phyloP scores from a whole-genome alignment of 2,797 vertebrate species.

The Ctenochaetus hawaiiensis region DNA sequence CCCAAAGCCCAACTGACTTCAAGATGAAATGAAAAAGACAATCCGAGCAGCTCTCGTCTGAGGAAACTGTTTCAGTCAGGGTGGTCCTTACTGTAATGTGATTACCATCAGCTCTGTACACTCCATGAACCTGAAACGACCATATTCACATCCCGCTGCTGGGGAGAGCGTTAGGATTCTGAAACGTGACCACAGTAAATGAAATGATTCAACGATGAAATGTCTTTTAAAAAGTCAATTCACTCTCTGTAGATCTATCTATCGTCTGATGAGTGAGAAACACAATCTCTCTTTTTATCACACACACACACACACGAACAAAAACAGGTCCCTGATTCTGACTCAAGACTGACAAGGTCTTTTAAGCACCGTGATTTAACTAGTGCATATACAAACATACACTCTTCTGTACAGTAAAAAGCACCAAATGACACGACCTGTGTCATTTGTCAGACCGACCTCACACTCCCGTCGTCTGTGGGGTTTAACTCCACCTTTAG shows the following conservation, averaged over 20 bases:
- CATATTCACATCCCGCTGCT: constrained; percentile 28
- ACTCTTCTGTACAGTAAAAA: constrained; percentile 73
- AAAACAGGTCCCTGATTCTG: constrained; percentile 84
- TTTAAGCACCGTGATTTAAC: constrained; percentile 84
- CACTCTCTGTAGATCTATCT: constrained; percentile 17
- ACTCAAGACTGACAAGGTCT: constrained; percentile 78
- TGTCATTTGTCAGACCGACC: constrained; percentile 37
- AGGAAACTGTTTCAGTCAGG: constrained; percentile 12
- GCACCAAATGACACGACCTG: constrained; percentile 51
- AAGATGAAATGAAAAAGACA: constrained; percentile 23
- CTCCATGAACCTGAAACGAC: constrained; percentile 35
- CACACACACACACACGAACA: constrained; percentile 30
- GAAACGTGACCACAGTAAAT: constrained; percentile 53
- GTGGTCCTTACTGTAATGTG: constrained; percentile 31
- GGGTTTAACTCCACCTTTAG: constrained; percentile 16
- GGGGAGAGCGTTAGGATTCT: constrained; percentile 38
- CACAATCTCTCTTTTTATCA: constrained; percentile 30
- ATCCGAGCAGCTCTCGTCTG: constrained; percentile 18
- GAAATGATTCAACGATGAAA: constrained; percentile 45
- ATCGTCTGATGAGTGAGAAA: constrained; percentile 50
- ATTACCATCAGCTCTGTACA: constrained; percentile 31
- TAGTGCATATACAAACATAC: constrained; percentile 69
- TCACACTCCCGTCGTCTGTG: constrained; percentile 28
- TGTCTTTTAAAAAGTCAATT: constrained; percentile 44
- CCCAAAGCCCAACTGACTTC: constrained; percentile 6